These are phyloP conservation scores for Dicyrtoma fusca DNA, from an alignment of 2,888 invertebrate species.

Conservation along the genomic window DNA sequence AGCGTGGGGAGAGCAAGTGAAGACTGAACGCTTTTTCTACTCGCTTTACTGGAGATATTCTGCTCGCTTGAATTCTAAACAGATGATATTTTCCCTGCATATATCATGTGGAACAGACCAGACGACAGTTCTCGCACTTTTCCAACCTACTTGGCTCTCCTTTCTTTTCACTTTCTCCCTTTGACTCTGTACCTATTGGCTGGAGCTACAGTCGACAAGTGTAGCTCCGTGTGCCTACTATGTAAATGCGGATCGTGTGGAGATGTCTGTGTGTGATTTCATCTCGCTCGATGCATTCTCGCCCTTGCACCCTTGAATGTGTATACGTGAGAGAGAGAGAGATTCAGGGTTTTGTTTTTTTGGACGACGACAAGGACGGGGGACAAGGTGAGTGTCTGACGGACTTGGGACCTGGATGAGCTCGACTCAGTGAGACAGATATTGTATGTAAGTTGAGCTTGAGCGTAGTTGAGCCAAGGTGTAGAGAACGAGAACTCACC, in stretches of 20 bases:
- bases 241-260: too few species aligned
- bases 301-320: neutral
- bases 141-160: too few species aligned
- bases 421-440: slow-evolving; percentile 9
- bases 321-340: neutral
- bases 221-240: too few species aligned
- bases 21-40: neutral
- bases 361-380: neutral
- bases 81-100: neutral
- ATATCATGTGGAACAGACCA: too few species aligned
- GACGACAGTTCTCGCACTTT: too few species aligned
- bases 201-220: too few species aligned
- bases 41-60: slow-evolving; percentile 18
- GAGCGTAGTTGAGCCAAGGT: neutral
- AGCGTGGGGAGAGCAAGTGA: too few species aligned
- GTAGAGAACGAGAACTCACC: slow-evolving; percentile 61
- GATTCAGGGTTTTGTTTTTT: slow-evolving; percentile 5
- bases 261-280: too few species aligned
- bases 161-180: too few species aligned
- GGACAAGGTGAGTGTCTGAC: neutral
- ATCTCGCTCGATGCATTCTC: too few species aligned
- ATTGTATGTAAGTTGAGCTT: slow-evolving; percentile 5
- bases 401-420: neutral
- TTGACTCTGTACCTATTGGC: too few species aligned
- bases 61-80: neutral